These are phyloP conservation scores for Spodoptera frugiperda DNA, from an alignment of 1,140 invertebrate species.

Conservation along the genomic window DNA sequence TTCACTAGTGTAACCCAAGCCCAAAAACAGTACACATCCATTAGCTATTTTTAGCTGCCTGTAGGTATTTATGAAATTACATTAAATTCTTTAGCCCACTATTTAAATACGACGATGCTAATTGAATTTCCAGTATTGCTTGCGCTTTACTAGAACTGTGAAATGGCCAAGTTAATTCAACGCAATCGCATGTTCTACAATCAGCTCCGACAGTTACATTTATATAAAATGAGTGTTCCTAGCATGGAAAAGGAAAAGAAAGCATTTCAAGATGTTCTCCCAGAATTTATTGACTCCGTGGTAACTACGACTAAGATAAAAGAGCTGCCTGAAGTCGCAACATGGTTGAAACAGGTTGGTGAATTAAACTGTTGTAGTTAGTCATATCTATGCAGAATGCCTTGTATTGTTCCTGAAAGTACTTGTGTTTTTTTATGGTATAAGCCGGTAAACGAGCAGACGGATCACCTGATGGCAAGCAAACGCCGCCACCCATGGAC, in stretches of 20 bases:
- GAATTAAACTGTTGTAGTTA: neutral
- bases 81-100: too few relatives aligned
- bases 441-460: too few relatives aligned
- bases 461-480: too few relatives aligned
- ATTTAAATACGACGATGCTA: too few relatives aligned
- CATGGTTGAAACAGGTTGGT: slow-evolving; percentile 16
- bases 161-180: neutral
- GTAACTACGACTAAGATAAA: neutral
- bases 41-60: too few relatives aligned
- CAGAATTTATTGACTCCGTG: slow-evolving; percentile 4
- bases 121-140: too few relatives aligned
- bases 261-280: neutral
- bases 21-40: neutral
- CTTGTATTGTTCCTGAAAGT: too few relatives aligned
- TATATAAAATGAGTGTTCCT: neutral
- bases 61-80: neutral
- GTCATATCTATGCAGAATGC: neutral
- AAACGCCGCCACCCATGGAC: too few relatives aligned
- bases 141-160: too few relatives aligned
- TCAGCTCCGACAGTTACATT: neutral
- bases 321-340: neutral
- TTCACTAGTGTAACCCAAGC: too few relatives aligned
- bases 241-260: neutral
- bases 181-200: neutral
- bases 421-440: too few relatives aligned